phyloP scores from a whole-genome alignment of 2,888 invertebrate species.

The Epinotia brunnichana region DNA sequence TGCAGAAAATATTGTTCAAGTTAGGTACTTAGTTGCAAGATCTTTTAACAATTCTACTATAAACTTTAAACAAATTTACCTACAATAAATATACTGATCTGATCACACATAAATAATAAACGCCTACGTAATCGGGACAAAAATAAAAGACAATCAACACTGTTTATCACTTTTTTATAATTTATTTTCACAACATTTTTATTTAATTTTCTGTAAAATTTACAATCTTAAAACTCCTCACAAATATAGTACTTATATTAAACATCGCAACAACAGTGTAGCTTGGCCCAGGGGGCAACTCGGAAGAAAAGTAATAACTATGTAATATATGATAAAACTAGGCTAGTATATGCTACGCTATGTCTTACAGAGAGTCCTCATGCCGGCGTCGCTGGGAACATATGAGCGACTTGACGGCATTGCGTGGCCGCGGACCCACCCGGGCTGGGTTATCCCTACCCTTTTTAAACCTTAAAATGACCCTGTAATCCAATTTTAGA shows the following conservation, averaged over 20 bases:
- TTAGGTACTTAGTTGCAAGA: too few species aligned
- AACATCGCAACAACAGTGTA: conserved; percentile 72
- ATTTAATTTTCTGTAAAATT: conserved; percentile 83
- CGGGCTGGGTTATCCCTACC: conserved; percentile 23
- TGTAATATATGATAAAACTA: conserved; percentile 73
- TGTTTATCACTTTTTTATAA: conserved; percentile 84
- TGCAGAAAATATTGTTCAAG: too few species aligned
- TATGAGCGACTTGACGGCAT: conserved; percentile 72
- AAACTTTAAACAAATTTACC: too few species aligned
- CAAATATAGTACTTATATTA: conserved; percentile 76
- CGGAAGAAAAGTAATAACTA: conserved; percentile 65
- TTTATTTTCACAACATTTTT: conserved; percentile 84
- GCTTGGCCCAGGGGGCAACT: conserved; percentile 71
- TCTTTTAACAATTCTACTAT: too few species aligned
- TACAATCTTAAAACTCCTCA: conserved; percentile 84
- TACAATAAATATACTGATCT: too few species aligned
- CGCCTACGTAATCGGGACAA: conserved; percentile 35
- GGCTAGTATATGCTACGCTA: conserved; percentile 70
- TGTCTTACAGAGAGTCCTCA: conserved; percentile 74
- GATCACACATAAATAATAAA: conserved; percentile 14
- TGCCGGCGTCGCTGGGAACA: conserved; percentile 75
- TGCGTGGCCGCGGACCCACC: conserved; percentile 51
- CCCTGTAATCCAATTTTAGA: not conserved
- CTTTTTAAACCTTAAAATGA: not conserved
- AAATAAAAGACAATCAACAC: conserved; percentile 70